Evolutionary conservation across 1,140 invertebrate species (phyloP), one percentile per base, ranked within the genome.

Genomic region (Pissodes strobi): DNA sequence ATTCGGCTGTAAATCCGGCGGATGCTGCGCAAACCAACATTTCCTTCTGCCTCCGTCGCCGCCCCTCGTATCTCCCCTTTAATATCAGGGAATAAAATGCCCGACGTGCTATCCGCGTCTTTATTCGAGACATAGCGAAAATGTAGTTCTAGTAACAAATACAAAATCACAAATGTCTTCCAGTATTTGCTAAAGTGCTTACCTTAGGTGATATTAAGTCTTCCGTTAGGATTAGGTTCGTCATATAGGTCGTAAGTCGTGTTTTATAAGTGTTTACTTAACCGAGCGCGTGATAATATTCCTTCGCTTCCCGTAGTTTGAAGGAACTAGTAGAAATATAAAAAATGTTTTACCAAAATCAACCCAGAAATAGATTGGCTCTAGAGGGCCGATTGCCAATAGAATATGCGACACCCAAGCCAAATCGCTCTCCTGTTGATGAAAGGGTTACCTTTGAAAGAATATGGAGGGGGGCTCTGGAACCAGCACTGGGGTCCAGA

Each of bases 401-500:
- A 17, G 46, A 53, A 15, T 61, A 56, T 38, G 27, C 51, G 9
- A 19, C 34, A 9, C 39, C 34, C n/a, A 59, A 59, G 18, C 45
- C 15, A 22, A 17, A 58, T 56, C 22, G 68, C 6, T 81, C 76
- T 76, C 77, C 81, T 69, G 77, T 81, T 6, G 81, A 83, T 68
- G 82, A 85, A 68, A 76, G 82, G 21, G 75, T 84, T 2, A 79
- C 86, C 4, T 87, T 87, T 71, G 85, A 86, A 64, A 76, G 84
- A 13, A 75, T 87, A 43, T 87, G 86, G 86, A 80, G 83, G 34
- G 84, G 84, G 21, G 84, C 85, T 0, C 82, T 86, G 63, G 77
- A 74, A 53, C 77, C 77, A 63, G 73, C 78, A n/a, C 59, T 76
- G 27, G 72, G 72, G 9, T 60, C 66, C 15, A 72, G 80, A 80